Conservation (phyloP, 2,797 vertebrate species). For the Lagodon rhomboides region DNA sequence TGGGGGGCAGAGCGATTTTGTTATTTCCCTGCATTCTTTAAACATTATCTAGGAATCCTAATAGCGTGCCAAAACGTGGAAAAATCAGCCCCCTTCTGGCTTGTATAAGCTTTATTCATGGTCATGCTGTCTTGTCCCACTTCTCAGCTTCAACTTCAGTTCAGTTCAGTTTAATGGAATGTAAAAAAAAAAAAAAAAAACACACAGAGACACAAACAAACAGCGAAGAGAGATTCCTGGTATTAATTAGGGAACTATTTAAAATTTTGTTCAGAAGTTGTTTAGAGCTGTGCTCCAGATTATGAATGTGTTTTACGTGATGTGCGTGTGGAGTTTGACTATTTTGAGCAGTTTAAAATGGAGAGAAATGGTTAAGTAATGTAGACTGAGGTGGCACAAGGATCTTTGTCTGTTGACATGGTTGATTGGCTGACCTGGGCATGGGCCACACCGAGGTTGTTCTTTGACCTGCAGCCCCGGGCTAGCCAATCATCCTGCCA, state of each 20-base stretch:
- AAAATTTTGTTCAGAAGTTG: constrained; percentile 59
- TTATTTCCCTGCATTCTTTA: constrained; percentile 66
- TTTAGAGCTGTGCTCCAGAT: constrained; percentile 52
- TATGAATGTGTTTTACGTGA: constrained; percentile 11
- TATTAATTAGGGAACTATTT: constrained; percentile 72
- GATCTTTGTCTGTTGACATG: constrained; percentile 57
- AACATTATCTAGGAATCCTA: constrained; percentile 65
- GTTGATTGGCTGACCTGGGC: constrained; percentile 52
- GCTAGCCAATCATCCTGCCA: constrained; percentile 64
- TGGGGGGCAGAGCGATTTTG: constrained; percentile 47
- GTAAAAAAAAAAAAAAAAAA: constrained; percentile 42
- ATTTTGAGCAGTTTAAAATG: constrained; percentile 17
- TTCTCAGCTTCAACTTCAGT: constrained; percentile 55
- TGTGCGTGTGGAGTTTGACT: background rate
- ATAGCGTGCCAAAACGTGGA: constrained; percentile 57
- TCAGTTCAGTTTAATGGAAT: constrained; percentile 63
- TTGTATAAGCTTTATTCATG: constrained; percentile 71
- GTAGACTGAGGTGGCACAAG: constrained; percentile 34
- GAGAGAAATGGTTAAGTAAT: constrained; percentile 27
- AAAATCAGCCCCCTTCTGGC: constrained; percentile 50
- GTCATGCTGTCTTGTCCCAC: constrained; percentile 58
- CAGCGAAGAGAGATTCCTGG: constrained; percentile 57
- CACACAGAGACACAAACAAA: constrained; percentile 61
- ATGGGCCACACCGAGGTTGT: constrained; percentile 55
- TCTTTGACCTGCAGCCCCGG: constrained; percentile 66